Percentiles rank a stretch among this genome's conserved stretches.
Evolutionary conservation across 1,140 invertebrate species (phyloP).

Genomic region (Rhagoletis zephyria): DNA sequence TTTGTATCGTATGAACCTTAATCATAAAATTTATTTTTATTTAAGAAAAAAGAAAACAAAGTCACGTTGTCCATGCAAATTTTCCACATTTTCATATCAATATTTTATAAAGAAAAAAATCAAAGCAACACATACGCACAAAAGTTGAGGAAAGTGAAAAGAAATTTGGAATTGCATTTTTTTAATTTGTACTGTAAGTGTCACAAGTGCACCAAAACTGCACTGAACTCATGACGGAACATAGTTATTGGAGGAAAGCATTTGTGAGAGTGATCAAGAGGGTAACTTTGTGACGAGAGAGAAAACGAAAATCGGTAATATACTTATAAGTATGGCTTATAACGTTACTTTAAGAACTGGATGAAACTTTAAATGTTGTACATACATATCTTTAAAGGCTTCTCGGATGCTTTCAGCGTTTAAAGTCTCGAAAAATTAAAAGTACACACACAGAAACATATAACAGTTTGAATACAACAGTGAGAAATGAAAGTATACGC

Average conservation of each 20-base stretch:
- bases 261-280: neutral
- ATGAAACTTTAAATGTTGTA: neutral
- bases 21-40: slow-evolving; percentile 28
- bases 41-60: slow-evolving; percentile 21
- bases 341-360: neutral
- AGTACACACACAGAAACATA: slow-evolving; percentile 13
- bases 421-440: neutral
- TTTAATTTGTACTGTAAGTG: neutral
- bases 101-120: slow-evolving; percentile 50
- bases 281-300: neutral
- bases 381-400: neutral
- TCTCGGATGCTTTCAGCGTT: neutral
- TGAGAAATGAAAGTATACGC: neutral
- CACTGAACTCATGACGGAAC: neutral
- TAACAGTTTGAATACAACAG: neutral
- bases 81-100: slow-evolving; percentile 66
- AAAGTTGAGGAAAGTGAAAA: neutral
- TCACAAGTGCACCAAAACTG: neutral
- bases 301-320: neutral
- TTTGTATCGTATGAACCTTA: slow-evolving; percentile 7
- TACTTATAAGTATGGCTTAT: no score
- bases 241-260: neutral
- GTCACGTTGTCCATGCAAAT: slow-evolving; percentile 73
- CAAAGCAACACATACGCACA: slow-evolving; percentile 32
- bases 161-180: neutral